Conservation (phyloP, 1,140 invertebrate species). For the Scaptomyza graminum region DNA sequence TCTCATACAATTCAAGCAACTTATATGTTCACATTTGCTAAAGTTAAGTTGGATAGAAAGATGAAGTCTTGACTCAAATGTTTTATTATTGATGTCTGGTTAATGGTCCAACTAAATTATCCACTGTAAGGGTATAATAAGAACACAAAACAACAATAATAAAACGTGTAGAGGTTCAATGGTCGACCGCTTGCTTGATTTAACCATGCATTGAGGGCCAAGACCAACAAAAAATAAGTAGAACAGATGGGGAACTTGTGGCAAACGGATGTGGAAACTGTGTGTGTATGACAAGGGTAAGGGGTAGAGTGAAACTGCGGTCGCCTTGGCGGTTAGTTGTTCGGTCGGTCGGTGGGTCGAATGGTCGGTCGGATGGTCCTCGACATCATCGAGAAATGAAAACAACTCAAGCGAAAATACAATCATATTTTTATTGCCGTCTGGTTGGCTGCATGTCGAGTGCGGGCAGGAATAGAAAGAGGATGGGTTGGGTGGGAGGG, state of each 20-base stretch:
- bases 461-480: slow-evolving; percentile 7
- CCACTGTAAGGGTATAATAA: not conserved
- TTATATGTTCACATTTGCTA: no score
- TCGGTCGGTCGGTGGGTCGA: no score
- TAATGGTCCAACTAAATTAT: not conserved
- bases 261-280: slow-evolving; percentile 49
- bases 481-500: not conserved
- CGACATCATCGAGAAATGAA: slow-evolving; percentile 81
- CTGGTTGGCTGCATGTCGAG: slow-evolving; percentile 74
- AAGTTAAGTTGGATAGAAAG: no score
- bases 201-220: slow-evolving; percentile 74
- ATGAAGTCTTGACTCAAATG: no score
- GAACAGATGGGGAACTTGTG: slow-evolving; percentile 18
- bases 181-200: slow-evolving; percentile 76
- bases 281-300: slow-evolving; percentile 16
- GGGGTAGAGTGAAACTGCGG: slow-evolving; percentile 43
- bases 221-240: slow-evolving; percentile 13
- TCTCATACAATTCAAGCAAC: no score
- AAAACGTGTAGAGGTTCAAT: slow-evolving; percentile 58
- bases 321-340: slow-evolving; percentile 20
- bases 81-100: no score
- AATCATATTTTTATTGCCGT: slow-evolving; percentile 82
- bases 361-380: slow-evolving; percentile 17
- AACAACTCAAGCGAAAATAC: slow-evolving; percentile 82
- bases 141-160: slow-evolving; percentile 37